Conservation (phyloP, 2,888 invertebrate species). For the Polia nebulosa region DNA sequence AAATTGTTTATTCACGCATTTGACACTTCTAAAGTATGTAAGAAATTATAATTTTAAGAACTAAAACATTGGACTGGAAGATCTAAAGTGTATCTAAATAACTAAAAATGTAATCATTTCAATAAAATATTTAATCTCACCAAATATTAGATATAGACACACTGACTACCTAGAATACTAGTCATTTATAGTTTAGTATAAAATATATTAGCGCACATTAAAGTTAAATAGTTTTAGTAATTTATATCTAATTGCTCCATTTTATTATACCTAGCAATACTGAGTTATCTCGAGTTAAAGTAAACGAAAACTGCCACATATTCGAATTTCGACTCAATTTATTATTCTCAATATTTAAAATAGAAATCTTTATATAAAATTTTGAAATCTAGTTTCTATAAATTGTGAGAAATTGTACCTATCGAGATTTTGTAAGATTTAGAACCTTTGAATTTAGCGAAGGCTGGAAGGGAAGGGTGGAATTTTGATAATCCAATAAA, state of each 20-base stretch:
- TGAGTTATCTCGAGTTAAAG: slow-evolving; percentile 65
- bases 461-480: slow-evolving; percentile 49
- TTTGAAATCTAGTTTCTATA: slow-evolving; percentile 63
- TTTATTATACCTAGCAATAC: slow-evolving; percentile 69
- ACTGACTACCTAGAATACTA: slow-evolving; percentile 67
- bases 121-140: slow-evolving; percentile 59
- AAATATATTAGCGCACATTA: slow-evolving; percentile 76
- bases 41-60: slow-evolving; percentile 26
- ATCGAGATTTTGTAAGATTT: slow-evolving; percentile 72
- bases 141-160: slow-evolving; percentile 65
- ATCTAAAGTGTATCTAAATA: slow-evolving; percentile 34
- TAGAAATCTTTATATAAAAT: slow-evolving; percentile 66
- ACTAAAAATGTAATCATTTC: slow-evolving; percentile 49
- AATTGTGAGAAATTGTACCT: slow-evolving; percentile 67
- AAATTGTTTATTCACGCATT: slow-evolving; percentile 1
- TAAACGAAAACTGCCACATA: slow-evolving; percentile 84
- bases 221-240: slow-evolving; percentile 61
- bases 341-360: slow-evolving; percentile 74
- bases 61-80: slow-evolving; percentile 44
- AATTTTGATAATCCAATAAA: slow-evolving; percentile 43
- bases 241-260: slow-evolving; percentile 60
- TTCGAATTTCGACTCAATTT: slow-evolving; percentile 83
- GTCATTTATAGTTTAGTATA: slow-evolving; percentile 66
- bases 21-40: not conserved
- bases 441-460: slow-evolving; percentile 62